Evolutionary conservation across 2,113 vertebrate species (phyloP), one percentile per base, ranked within the genome.

Genomic region (Xiphias gladius): DNA sequence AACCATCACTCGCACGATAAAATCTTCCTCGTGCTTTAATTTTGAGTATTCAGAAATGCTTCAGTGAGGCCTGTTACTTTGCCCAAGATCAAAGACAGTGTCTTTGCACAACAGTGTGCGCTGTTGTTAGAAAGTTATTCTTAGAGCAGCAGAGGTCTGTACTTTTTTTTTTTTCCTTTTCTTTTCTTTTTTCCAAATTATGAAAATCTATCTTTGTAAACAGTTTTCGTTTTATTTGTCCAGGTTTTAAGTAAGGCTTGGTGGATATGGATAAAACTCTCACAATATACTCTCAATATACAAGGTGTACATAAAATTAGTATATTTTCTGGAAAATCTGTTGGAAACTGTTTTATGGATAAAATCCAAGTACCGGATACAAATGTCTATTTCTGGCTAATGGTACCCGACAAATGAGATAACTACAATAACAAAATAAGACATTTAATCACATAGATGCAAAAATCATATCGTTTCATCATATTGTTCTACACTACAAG

Each of bases 71-170:
- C 5, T 9, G 39, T 71, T 68, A 39, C 24, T 35, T 62, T 24
- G n/a, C 59, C 37, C 62, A 2, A 67, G 26, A 83, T 71, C 41
- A 61, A 43, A 78, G 78, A 4, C 3, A 20, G n/a, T 57, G 7
- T 58, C 30, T 37, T 26, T 39, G 52, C 14, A 1, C 59, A 4
- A 66, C 41, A 59, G 24, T 48, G 73, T 16, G 16, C 58, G 70
- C 22, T 9, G 32, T 14, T 68, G 14, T 66, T 7, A 24, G 19
- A 52, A 7, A 20, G 39, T 30, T 54, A 43, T 69, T 32, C 20
- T 69, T n/a, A 35, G 39, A 46, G 30, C 63, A 50, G 67, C n/a
- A 9, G 12, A 54, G 14, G 12, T 55, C n/a, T 4, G 10, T 26
- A 13, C 54, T 54, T n/a, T 55, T 54, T 22, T 54, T n/a, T 8